These are phyloP conservation scores for Chaetodon auriga DNA, from an alignment of 2,113 vertebrate species.

Conservation along the genomic window DNA sequence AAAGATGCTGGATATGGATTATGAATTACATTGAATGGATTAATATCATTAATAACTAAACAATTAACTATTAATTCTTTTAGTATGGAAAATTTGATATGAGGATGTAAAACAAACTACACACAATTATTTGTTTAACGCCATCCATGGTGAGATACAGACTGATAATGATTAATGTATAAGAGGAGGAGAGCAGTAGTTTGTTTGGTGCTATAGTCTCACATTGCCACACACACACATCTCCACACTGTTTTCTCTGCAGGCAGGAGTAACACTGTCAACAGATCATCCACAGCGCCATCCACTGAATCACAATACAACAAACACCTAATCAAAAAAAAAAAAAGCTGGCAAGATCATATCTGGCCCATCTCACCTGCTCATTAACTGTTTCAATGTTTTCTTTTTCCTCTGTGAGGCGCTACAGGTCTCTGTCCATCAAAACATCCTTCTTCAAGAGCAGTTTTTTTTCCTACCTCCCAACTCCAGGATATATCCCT, in stretches of 20 bases:
- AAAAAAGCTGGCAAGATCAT: background rate
- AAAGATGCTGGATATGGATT: constrained; percentile 5
- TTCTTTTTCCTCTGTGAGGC: background rate
- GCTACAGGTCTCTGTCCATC: background rate
- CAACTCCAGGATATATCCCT: background rate
- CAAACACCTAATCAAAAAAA: constrained; percentile 3
- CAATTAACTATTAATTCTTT: background rate
- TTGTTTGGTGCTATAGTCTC: background rate
- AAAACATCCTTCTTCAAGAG: background rate
- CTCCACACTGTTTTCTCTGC: background rate
- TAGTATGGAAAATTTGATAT: background rate
- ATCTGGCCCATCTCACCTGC: background rate
- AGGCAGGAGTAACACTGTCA: background rate
- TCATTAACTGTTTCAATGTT: background rate
- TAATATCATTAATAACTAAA: background rate
- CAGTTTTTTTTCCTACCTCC: background rate
- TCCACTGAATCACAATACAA: background rate
- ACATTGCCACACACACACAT: background rate
- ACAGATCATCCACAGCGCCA: background rate
- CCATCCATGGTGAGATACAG: background rate
- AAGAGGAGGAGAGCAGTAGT: background rate
- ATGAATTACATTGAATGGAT: background rate
- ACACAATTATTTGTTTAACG: background rate
- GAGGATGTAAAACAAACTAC: background rate
- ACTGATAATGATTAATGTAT: background rate